Conservation (phyloP, 2,888 invertebrate species). For the Papilio protenor region DNA sequence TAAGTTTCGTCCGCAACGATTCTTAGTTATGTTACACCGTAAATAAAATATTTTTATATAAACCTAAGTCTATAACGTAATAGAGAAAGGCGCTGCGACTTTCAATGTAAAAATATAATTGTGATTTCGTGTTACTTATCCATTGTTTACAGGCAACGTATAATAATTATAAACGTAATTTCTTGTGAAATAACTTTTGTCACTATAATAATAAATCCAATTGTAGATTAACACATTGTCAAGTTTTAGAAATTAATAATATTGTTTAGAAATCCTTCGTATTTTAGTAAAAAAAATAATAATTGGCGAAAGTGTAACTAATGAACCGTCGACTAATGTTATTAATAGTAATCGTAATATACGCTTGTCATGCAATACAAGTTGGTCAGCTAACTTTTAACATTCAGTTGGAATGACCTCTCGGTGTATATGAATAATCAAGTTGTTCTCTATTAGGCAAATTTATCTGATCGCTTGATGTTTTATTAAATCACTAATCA, state of each 20-base stretch:
- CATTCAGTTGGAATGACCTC: constrained; percentile 46
- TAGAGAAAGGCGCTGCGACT: constrained; percentile 36
- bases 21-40: neutral
- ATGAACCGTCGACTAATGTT: constrained; percentile 35
- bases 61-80: constrained; percentile 22
- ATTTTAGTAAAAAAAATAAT: constrained; percentile 7
- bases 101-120: constrained; percentile 40
- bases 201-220: constrained; percentile 19
- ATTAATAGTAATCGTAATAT: constrained; percentile 33
- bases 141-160: constrained; percentile 35
- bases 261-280: constrained; percentile 2
- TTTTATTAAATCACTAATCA: constrained; percentile 56
- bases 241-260: neutral
- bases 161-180: constrained; percentile 26
- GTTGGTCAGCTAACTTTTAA: constrained; percentile 16
- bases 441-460: constrained; percentile 56
- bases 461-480: constrained; percentile 58
- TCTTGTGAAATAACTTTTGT: constrained; percentile 37
- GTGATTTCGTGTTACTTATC: constrained; percentile 35
- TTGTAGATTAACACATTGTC: neutral
- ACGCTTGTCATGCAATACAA: constrained; percentile 29
- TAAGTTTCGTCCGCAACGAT: neutral
- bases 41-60: neutral
- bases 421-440: constrained; percentile 48
- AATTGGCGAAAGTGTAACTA: constrained; percentile 41